phyloP scores from a whole-genome alignment of 1,140 invertebrate species.

The Armadillidium nasatum region DNA sequence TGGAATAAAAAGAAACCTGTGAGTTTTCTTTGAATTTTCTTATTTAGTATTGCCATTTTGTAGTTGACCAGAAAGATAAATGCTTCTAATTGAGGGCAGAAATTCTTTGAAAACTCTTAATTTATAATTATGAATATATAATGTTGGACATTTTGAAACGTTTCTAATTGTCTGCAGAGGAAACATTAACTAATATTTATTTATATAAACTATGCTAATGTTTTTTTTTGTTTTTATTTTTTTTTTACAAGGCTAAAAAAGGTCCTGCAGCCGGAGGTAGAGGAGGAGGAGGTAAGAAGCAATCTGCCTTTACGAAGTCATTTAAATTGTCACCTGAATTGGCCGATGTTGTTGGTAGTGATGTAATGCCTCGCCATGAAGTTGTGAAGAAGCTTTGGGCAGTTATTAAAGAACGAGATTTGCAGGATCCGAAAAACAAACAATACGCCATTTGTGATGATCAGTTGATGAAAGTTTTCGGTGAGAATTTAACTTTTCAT shows the following conservation, averaged over 20 bases:
- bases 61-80: no score
- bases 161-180: no score
- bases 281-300: constrained; percentile 48
- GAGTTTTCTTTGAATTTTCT: no score
- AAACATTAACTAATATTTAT: no score
- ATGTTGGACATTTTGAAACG: no score
- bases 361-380: constrained; percentile 80
- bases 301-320: constrained; percentile 72
- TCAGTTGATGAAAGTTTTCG: constrained; percentile 80
- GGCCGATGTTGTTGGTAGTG: constrained; percentile 75
- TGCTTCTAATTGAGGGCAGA: no score
- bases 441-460: constrained; percentile 91
- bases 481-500: constrained; percentile 48
- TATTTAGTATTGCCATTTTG: no score
- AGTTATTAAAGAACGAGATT: constrained; percentile 84
- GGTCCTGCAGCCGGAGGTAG: constrained; percentile 27
- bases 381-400: constrained; percentile 89
- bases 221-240: no score
- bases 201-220: no score
- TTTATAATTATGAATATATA: no score
- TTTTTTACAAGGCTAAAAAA: no score
- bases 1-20: constrained; percentile 60
- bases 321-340: constrained; percentile 80
- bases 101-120: no score
- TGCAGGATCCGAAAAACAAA: constrained; percentile 86